Evolutionary conservation across 1,140 invertebrate genomes (phyloP).

Genomic region (Orius laevigatus): DNA sequence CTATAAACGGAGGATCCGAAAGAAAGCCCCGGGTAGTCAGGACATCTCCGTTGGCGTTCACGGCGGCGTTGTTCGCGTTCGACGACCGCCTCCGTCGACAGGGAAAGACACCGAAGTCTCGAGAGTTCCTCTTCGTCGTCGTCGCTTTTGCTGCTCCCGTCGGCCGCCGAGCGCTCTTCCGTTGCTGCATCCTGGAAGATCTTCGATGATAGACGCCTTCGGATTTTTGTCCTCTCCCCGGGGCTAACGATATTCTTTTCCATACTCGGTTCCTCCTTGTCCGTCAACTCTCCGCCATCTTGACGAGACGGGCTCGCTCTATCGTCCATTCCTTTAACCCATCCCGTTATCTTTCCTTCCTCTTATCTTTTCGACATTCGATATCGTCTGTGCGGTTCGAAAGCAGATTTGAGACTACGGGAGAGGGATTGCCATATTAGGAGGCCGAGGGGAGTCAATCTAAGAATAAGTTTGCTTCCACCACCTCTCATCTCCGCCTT

Average conservation of each 20-base stretch:
- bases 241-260: too few species aligned
- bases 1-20: constrained; percentile 85
- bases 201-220: constrained; percentile 10
- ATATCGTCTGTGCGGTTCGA: constrained; percentile 10
- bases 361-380: constrained; percentile 13
- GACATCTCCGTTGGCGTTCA: constrained; percentile 46
- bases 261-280: too few species aligned
- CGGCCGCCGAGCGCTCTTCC: constrained; percentile 21
- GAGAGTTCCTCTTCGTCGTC: constrained; percentile 53
- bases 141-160: constrained; percentile 33
- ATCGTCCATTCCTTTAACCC: background rate
- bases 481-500: too few species aligned
- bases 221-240: constrained; percentile 6
- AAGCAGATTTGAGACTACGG: background rate
- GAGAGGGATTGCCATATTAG: background rate
- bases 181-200: constrained; percentile 1
- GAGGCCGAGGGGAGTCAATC: background rate
- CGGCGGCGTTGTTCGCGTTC: constrained; percentile 60
- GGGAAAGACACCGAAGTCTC: constrained; percentile 68
- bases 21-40: constrained; percentile 80
- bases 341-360: background rate
- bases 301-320: constrained; percentile 22
- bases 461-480: too few species aligned
- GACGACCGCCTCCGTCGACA: constrained; percentile 69
- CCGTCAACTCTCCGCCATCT: constrained; percentile 27